These are phyloP conservation scores for Dascyllus trimaculatus DNA, from an alignment of 2,113 vertebrate species.

Conservation along the genomic window DNA sequence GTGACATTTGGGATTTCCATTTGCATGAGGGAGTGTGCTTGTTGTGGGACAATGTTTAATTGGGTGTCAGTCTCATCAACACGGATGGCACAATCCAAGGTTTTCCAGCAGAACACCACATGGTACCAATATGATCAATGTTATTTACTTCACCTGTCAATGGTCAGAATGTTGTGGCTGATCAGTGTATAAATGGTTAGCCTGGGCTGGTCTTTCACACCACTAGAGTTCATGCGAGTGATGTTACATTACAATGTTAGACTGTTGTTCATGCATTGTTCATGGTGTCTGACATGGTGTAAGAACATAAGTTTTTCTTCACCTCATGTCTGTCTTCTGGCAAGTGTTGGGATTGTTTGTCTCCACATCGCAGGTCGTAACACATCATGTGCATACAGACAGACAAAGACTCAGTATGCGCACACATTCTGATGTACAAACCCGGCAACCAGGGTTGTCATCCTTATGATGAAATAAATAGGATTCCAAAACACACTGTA, in stretches of 20 bases:
- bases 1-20: too few relatives aligned
- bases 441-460: background rate
- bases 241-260: background rate
- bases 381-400: background rate
- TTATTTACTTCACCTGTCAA: too few relatives aligned
- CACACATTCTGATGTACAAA: background rate
- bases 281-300: background rate
- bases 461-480: background rate
- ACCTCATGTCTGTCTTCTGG: background rate
- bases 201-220: background rate
- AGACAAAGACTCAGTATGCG: background rate
- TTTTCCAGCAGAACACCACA: too few relatives aligned
- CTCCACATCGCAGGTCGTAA: background rate
- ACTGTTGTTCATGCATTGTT: background rate
- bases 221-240: background rate
- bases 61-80: too few relatives aligned
- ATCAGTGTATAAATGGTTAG: background rate
- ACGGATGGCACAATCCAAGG: too few relatives aligned
- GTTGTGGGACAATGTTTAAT: too few relatives aligned
- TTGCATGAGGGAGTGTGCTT: too few relatives aligned
- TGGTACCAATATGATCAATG: too few relatives aligned
- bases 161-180: too few relatives aligned
- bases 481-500: background rate
- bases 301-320: constrained; percentile 6
- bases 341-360: constrained; percentile 16